Percentiles rank a stretch among this genome's conserved stretches.
These are phyloP conservation scores for Lepidotrigona ventralis DNA, from an alignment of 1,140 invertebrate genomes.

Conservation along the genomic window DNA sequence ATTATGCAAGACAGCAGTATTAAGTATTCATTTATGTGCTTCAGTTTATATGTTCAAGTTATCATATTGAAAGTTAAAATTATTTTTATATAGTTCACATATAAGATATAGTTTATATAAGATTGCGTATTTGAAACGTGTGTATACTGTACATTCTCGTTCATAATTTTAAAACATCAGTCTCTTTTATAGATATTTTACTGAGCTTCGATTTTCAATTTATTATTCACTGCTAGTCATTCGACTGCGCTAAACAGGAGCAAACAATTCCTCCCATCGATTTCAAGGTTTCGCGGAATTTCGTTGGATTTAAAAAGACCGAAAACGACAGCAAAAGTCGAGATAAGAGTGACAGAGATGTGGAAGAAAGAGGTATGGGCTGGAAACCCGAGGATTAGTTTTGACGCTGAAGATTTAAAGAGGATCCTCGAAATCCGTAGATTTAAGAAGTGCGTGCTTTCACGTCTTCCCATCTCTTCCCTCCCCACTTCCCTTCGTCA, in stretches of 20 bases:
- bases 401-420: constrained; percentile 58
- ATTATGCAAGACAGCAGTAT: too few species aligned
- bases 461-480: constrained; percentile 22
- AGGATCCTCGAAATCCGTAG: constrained; percentile 54
- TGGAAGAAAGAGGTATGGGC: constrained; percentile 7
- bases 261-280: too few species aligned
- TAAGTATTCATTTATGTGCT: too few species aligned
- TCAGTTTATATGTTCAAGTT: too few species aligned
- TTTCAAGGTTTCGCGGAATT: constrained; percentile 2
- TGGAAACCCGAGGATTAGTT: constrained; percentile 43
- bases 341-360: constrained; percentile 39
- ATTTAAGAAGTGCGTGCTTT: constrained; percentile 64
- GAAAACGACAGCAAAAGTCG: not conserved
- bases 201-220: not conserved
- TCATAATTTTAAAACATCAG: too few species aligned
- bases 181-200: too few species aligned
- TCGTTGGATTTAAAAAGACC: constrained; percentile 30
- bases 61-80: too few species aligned
- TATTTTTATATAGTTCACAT: too few species aligned
- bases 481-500: constrained; percentile 9
- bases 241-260: too few species aligned
- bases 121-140: too few species aligned
- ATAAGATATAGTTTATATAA: too few species aligned
- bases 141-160: too few species aligned
- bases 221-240: not conserved